These are phyloP conservation scores for Sciurus carolinensis DNA, from an alignment of 2,797 vertebrate species.

Conservation along the genomic window DNA sequence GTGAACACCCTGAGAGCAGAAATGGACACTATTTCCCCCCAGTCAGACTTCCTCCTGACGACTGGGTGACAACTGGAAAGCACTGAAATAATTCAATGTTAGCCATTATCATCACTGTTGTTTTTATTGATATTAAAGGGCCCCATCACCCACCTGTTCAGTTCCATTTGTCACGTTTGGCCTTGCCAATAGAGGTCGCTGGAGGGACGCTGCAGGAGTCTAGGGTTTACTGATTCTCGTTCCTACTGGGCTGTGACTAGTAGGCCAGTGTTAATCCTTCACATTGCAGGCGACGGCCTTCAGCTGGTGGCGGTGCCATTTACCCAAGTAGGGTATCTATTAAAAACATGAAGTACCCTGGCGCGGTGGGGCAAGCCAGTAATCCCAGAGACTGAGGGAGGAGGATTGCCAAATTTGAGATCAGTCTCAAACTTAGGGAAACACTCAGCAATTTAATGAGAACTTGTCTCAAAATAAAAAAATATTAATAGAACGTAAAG, in stretches of 20 bases:
- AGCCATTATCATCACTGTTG: background rate
- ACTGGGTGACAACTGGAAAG: background rate
- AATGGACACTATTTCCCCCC: background rate
- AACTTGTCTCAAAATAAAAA: background rate
- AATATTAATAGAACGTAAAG: background rate
- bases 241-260: background rate
- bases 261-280: background rate
- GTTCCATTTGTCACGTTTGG: background rate
- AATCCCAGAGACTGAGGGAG: background rate
- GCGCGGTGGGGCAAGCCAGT: background rate
- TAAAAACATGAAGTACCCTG: background rate
- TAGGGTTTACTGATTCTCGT: background rate
- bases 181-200: constrained; percentile 57
- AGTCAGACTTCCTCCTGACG: background rate
- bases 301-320: background rate
- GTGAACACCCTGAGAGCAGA: background rate
- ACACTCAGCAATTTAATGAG: no score
- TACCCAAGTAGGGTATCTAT: background rate
- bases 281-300: background rate
- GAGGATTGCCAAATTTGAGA: background rate
- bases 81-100: background rate
- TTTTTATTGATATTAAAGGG: background rate
- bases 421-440: background rate
- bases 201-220: background rate
- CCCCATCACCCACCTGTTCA: background rate